phyloP scores from a whole-genome alignment of 2,113 vertebrate species.

The Thymallus thymallus region DNA sequence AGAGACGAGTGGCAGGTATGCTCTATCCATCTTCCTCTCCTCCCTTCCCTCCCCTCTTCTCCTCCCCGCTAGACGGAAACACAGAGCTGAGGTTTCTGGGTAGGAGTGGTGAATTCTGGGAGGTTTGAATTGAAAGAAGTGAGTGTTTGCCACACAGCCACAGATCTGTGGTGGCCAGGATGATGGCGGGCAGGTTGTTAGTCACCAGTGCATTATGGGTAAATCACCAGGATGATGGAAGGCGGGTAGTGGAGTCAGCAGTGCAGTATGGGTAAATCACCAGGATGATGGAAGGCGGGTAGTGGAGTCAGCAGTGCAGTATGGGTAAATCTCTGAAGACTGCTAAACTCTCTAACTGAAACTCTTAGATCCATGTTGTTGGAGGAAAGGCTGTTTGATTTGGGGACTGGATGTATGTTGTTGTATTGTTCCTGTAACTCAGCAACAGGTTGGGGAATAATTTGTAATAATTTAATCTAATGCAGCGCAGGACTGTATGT shows the following conservation, averaged over 20 bases:
- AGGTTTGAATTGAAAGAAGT: slow-evolving; percentile 16
- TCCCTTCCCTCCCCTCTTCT: neutral
- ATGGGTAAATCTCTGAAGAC: neutral
- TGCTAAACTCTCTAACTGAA: neutral
- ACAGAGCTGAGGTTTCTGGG: neutral
- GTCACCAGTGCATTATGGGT: neutral
- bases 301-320: neutral
- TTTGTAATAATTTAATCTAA: too few species aligned
- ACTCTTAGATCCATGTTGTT: neutral
- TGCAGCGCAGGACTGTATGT: too few species aligned
- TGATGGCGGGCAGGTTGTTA: neutral
- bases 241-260: neutral
- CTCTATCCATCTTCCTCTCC: slow-evolving; percentile 55
- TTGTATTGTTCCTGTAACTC: too few species aligned
- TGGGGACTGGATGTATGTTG: too few species aligned
- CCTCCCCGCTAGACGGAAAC: slow-evolving; percentile 12
- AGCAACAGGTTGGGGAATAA: too few species aligned
- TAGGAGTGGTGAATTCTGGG: neutral
- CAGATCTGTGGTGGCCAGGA: neutral
- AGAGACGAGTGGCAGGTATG: slow-evolving; percentile 79
- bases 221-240: too few species aligned
- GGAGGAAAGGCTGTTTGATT: too few species aligned
- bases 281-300: too few species aligned
- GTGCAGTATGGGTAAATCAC: neutral
- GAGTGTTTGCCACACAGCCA: slow-evolving; percentile 27